Conservation (phyloP, 2,797 vertebrate species). For the Myotis daubentonii region DNA sequence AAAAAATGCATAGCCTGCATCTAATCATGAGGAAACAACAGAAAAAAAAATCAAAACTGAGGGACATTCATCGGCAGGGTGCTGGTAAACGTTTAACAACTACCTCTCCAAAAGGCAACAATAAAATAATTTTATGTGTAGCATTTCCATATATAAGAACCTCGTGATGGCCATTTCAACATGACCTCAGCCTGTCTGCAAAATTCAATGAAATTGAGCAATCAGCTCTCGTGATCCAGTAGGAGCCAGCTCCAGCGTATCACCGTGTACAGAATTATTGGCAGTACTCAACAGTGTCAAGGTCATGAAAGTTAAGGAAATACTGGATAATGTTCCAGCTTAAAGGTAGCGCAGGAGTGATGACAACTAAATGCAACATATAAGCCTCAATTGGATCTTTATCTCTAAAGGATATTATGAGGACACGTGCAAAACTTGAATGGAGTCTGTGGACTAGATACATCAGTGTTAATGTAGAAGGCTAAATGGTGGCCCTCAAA, state of each 20-base stretch:
- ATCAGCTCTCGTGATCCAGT: background rate
- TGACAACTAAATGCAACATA: background rate
- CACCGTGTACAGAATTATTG: background rate
- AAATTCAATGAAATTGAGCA: background rate
- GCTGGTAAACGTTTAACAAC: background rate
- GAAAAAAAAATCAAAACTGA: background rate
- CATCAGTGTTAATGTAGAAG: background rate
- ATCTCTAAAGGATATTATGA: background rate
- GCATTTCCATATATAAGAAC: background rate
- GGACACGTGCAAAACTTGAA: background rate
- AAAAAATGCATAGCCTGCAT: background rate
- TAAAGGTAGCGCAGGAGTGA: background rate
- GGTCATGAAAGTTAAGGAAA: background rate
- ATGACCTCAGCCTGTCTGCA: background rate
- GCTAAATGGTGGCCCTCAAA: background rate
- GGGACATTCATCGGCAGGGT: background rate
- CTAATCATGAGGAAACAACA: background rate
- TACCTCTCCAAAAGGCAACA: background rate
- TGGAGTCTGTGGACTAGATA: background rate
- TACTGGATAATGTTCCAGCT: background rate
- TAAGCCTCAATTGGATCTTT: background rate
- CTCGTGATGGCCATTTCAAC: background rate
- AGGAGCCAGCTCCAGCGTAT: background rate
- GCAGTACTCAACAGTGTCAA: background rate
- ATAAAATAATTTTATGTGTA: background rate